Evolutionary conservation across 2,888 invertebrate species (phyloP).

Genomic region (Diloba caeruleocephala): DNA sequence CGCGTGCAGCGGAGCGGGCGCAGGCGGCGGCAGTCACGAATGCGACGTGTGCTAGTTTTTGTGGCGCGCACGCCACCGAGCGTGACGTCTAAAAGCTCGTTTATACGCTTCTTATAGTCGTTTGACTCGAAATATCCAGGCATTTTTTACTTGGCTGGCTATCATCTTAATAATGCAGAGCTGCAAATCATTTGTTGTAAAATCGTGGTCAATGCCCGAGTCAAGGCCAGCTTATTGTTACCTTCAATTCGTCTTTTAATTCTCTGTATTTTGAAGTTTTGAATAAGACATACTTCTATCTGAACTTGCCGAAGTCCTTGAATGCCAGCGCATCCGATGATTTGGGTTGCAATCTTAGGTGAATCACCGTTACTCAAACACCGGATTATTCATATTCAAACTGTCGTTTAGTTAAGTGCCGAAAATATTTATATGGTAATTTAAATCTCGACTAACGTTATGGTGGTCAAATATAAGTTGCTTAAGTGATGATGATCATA

Average conservation of each 20-base stretch:
- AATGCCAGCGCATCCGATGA: conserved; percentile 11
- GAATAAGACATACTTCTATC: conserved; percentile 23
- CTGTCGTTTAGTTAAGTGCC: conserved; percentile 12
- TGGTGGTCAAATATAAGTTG: conserved; percentile 7
- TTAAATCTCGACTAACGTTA: not conserved
- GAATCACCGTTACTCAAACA: conserved; percentile 17
- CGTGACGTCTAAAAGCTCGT: conserved; percentile 86
- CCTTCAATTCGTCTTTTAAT: conserved; percentile 58
- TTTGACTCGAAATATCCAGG: conserved; percentile 72
- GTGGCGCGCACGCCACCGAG: conserved; percentile 71
- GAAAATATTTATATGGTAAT: conserved; percentile 5
- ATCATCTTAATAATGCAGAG: conserved; percentile 76
- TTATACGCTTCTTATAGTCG: conserved; percentile 82
- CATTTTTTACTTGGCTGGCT: conserved; percentile 69
- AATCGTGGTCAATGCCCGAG: conserved; percentile 72
- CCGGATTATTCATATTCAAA: conserved; percentile 11
- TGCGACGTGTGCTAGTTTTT: conserved; percentile 80
- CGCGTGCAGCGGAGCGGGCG: conserved; percentile 50
- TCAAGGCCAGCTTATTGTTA: conserved; percentile 73
- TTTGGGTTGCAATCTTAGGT: conserved; percentile 32
- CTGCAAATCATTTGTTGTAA: conserved; percentile 74
- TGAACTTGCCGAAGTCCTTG: conserved; percentile 12
- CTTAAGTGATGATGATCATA: conserved; percentile 34
- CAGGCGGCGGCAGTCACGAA: conserved; percentile 67
- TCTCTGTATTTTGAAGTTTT: conserved; percentile 39